Evolutionary conservation across 1,140 invertebrate species (phyloP), one percentile per base, ranked within the genome.

Genomic region (Wasmannia auropunctata): DNA sequence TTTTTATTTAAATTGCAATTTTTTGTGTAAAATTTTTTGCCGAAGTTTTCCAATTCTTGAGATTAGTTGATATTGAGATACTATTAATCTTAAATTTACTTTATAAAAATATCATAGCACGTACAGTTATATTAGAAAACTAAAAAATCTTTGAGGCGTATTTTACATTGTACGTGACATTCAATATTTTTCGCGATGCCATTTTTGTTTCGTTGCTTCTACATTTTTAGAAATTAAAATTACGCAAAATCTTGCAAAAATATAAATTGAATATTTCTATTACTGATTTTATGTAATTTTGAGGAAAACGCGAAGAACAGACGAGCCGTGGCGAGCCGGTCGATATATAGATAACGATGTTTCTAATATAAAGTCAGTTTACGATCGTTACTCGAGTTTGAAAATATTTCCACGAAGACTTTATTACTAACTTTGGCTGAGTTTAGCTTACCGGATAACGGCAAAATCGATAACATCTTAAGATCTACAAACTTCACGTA

Each of bases 401-500:
- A 77, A 77, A 77, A 77, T 49, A 77, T 63, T 77, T 77, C 28
- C 58, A 46, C 40, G 19, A 63, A 63, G 37, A 77, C 75, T 46
- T 63, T 77, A 63, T 77, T 69, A 54, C 62, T 40, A 54, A 80
- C 77, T 80, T 80, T 22, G 22, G 16, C 46, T 11, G 31, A 69
- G 34, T 80, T 80, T 69, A 40, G 31, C 60, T 51, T 67, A 22
- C 8, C 34, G 22, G 34, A 40, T 80, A 80, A 69, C 46, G 46
- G n/a, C 31, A 28, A 16, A 40, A 77, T 69, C 46, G 49, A 80
- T 80, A 80, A 69, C 34, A 40, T 34, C 31, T 54, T 80, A 69
- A 80, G 77, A 80, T 80, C 77, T 28, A 51, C n/a, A 80, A 80
- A 80, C 62, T 80, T 22, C 46, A 40, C 22, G 63, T 69, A 49